Evolutionary conservation across 2,888 invertebrate species (phyloP), one percentile per base, ranked within the genome.

Genomic region (Athrips mouffetella): DNA sequence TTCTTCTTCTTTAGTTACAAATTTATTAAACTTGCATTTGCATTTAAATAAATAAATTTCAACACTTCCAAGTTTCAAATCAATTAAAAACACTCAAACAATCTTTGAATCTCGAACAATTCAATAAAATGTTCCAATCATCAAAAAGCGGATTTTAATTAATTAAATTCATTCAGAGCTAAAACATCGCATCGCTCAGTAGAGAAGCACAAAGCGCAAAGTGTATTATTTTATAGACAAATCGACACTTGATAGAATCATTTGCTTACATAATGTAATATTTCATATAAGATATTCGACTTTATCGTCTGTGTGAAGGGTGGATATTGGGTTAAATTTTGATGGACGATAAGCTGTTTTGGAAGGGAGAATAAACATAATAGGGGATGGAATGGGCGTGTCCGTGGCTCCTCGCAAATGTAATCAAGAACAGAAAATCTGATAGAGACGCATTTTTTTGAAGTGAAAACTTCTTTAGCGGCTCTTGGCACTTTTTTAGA

Each of bases 221-320:
- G 83, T 85, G 84, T 86, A 87, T 88, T 87, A 88, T 87, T 86
- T 86, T 80, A 86, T 86, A 80, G 79, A 81, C 80, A 82, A 84
- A 79, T 78, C 79, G 66, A 76, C 77, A 78, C 73, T 68, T 59
- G 65, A 67, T 65, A 55, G 60, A 60, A 62, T 69, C 70, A 71
- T 70, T 65, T 72, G 67, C 70, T 73, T 73, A 76, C 65, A 70
- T 71, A 71, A 67, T 63, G 54, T 57, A 54, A 35, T 27, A 13
- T 15, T 11, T 13, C 5, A 48, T 50, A 25, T 13, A 13, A n/a
- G 53, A 53, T 23, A 58, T 49, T 48, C 27, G 37, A 47, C 35
- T 54, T 60, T 50, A 65, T 60, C 21, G 0, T 0, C 0, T 6
- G n/a, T n/a, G n/a, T n/a, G n/a, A n/a, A n/a, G n/a, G n/a, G n/a